Evolutionary conservation across 2,113 vertebrate species (phyloP).

Genomic region (Platanista minor): DNA sequence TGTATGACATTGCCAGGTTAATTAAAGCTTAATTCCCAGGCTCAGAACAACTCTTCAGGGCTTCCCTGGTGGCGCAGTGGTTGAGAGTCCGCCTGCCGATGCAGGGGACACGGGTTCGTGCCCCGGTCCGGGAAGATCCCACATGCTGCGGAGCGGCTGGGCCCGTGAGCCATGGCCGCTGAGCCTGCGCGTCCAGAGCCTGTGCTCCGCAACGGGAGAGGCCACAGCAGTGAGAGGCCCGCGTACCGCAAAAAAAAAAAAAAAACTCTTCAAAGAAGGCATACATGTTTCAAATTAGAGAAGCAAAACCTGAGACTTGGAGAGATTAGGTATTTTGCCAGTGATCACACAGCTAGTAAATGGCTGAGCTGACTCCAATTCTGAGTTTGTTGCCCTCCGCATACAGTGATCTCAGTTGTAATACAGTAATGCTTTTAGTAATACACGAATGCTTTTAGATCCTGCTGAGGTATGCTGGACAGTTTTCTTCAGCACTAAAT

Average conservation of each 20-base stretch:
- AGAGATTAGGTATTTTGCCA: not conserved
- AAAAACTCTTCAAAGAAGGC: not conserved
- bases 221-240: no score
- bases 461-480: not conserved
- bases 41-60: not conserved
- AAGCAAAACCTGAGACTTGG: not conserved
- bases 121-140: no score
- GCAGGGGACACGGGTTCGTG: no score
- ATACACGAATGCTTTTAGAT: not conserved
- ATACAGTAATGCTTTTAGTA: not conserved
- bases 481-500: not conserved
- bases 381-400: not conserved
- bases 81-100: no score
- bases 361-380: not conserved
- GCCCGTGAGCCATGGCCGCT: no score
- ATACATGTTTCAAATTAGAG: constrained; percentile 4
- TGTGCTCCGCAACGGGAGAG: no score
- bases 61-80: no score
- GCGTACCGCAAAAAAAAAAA: no score
- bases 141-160: no score
- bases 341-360: not conserved
- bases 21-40: constrained; percentile 19
- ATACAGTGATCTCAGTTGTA: not conserved
- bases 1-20: not conserved
- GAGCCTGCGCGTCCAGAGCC: no score